Base-by-base conservation (phyloP, 2,888 invertebrate species). In the Spilarctia lutea region DNA sequence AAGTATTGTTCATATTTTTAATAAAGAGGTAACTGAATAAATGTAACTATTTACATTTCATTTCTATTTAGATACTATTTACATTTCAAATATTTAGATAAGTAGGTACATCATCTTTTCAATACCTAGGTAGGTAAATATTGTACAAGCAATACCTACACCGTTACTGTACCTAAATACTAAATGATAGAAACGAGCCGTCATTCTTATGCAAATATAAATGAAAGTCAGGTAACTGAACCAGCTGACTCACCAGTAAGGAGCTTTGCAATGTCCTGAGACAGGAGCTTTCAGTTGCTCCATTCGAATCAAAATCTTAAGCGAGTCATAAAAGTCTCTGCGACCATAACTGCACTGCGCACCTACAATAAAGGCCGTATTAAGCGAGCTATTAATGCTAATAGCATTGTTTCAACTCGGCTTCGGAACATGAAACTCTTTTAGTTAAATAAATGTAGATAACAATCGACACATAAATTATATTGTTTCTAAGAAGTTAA, bases 401-500 rank as follows among this genome's bases (percentile, higher is more conserved):
- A 74, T 70, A 69, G 73, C 73, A 73, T 69, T 69, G 73, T 74
- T 63, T 60, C 24, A 68, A 73, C 45, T 48, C 39, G 52, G 2
- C 33, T 30, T 33, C 20, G 33, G 70, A 74, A 74, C 70, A 74
- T 45, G 60, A 71, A 74, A 71, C 71, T 63, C n/a, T 74, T 70
- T 71, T 65, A 75, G 68, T 63, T 72, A 68, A 72, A 71, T 27
- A 68, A 52, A 30, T 48, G 63, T 13, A 75, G 75, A 75, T 72
- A 68, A 48, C 71, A 65, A 75, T 75, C 75, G 35, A 39, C 68
- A 52, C 71, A 68, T 71, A 75, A 63, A 68, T 72, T 71, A 71
- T 71, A 74, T 67, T 71, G 74, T 74, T 74, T 74, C 74, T 71
- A 68, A 71, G 74, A 74, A 74, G 66, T 70, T 60, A 66, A 74